Evolutionary conservation across 2,113 vertebrate species (phyloP), one percentile per base, ranked within the genome.

Genomic region (Hemiprocne comata): DNA sequence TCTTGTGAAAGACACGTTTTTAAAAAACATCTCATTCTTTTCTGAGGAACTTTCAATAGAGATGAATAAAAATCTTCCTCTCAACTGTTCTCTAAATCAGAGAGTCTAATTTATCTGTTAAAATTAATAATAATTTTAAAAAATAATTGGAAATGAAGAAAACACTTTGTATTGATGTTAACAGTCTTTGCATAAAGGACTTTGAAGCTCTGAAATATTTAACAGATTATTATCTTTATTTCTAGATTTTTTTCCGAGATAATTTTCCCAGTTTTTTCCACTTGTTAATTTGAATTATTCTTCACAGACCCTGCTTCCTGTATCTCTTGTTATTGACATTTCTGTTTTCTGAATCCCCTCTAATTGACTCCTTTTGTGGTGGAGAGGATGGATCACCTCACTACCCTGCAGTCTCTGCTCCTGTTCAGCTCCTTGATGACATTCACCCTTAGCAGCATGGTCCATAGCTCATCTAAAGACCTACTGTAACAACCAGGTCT

Each of bases 171-270:
- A 23, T 13, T 55, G 10, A 17, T 53, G 10, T 34, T 40, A 74
- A 31, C 26, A 58, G 38, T 4, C 7, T 10, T 80, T n/a, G 7
- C 26, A 7, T 15, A 54, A 88, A 76, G 2, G 5, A 73, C 11
- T 57, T 38, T 8, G 48, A 82, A 89, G 11, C 5, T 40, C 17
- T 57, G 48, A 78, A 48, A 65, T 17, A 57, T 53, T 69, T 15
- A 34, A 36, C 11, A 33, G 15, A 48, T 25, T 85, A 77, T 73
- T 51, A 7, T 21, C 1, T 7, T 60, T 81, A 26, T 60, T 36
- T n/a, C 13, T 57, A 6, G 4, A 3, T 28, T 54, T 36, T 62
- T 4, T 2, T 2, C 1, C 17, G 26, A 18, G 10, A 10, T 80
- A 11, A 33, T 38, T 2, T 71, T 82, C 57, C 18, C 8, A 19